Evolutionary conservation across 1,140 invertebrate genomes (phyloP), one percentile per base, ranked within the genome.

Genomic region (Caenorhabditis briggsae): DNA sequence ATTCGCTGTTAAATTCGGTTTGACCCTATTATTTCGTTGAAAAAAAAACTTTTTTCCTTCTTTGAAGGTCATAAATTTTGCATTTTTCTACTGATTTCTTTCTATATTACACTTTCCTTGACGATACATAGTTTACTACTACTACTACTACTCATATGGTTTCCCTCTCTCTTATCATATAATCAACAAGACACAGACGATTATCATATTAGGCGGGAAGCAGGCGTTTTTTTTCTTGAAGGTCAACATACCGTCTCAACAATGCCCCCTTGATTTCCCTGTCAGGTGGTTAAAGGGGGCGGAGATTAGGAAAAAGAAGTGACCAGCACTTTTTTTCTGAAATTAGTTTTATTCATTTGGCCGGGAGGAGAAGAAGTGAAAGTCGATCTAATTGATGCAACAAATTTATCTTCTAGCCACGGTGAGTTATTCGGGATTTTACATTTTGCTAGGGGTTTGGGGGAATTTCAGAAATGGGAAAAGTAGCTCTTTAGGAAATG

Each of bases 191-290:
- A 53, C 43, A 46, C 14, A 48, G 70, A 78, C 70, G 70, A 78
- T 78, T 78, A 78, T 78, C 70, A 78, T 78, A 78, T 78, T 78
- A 78, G 70, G 70, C 70, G 70, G 33, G 33, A 33, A 33, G 33
- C 33, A 33, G 33, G 33, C 33, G 33, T 33, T 33, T 33, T 33
- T 61, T 20, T 61, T 61, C 16, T 78, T 78, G 70, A 78, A 78
- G 70, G 70, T 78, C 70, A 78, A 46, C 33, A 33, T 33, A 33
- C 33, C 33, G 33, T 33, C 70, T 78, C 46, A 78, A 74, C 65
- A 74, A 74, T 74, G n/a, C 65, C 65, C 14, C 7, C 56, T n/a
- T n/a, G 33, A 3, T 20, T 20, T 20, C 5, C 11, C 5, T 50
- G 70, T 78, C 70, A 78, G 70, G 70, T 46, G 70, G 70, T 78